Evolutionary conservation across 2,888 invertebrate species (phyloP).

Genomic region (Dorcus hopei): DNA sequence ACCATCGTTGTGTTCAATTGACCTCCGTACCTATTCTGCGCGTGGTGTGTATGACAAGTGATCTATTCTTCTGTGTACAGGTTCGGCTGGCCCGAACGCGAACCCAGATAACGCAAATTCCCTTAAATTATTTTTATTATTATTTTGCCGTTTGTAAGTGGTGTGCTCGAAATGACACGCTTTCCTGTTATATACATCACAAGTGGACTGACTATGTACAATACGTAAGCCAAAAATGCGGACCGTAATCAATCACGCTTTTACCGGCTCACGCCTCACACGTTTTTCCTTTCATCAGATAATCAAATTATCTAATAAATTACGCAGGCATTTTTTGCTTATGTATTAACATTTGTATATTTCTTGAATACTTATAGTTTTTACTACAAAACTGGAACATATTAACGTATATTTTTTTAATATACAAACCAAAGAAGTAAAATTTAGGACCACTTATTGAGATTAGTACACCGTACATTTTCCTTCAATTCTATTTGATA

Average conservation of each 20-base stretch:
- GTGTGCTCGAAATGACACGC: slow-evolving; percentile 3
- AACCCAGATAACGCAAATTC: slow-evolving; percentile 11
- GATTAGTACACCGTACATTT: background rate
- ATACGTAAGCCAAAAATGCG: slow-evolving; percentile 41
- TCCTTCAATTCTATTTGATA: background rate
- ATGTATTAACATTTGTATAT: slow-evolving; percentile 43
- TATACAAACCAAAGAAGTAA: slow-evolving; percentile 42
- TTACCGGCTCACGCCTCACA: no score
- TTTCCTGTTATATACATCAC: slow-evolving; percentile 43
- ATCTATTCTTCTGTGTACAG: slow-evolving; percentile 2
- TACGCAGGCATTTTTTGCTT: slow-evolving; percentile 40
- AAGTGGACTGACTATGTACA: slow-evolving; percentile 37
- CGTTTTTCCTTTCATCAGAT: no score
- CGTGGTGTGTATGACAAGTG: slow-evolving; percentile 44
- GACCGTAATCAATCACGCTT: slow-evolving; percentile 11
- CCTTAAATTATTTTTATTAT: slow-evolving; percentile 18
- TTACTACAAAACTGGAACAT: slow-evolving; percentile 47
- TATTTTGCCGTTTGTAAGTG: slow-evolving; percentile 12
- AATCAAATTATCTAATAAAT: background rate
- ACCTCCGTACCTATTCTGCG: slow-evolving; percentile 46
- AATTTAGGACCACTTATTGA: slow-evolving; percentile 27
- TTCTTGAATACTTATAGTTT: slow-evolving; percentile 43
- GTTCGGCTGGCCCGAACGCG: slow-evolving; percentile 41
- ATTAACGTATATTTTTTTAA: slow-evolving; percentile 48
- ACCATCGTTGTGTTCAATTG: slow-evolving; percentile 49